Conservation (phyloP, 2,113 vertebrate species). For the Sylvia atricapilla region DNA sequence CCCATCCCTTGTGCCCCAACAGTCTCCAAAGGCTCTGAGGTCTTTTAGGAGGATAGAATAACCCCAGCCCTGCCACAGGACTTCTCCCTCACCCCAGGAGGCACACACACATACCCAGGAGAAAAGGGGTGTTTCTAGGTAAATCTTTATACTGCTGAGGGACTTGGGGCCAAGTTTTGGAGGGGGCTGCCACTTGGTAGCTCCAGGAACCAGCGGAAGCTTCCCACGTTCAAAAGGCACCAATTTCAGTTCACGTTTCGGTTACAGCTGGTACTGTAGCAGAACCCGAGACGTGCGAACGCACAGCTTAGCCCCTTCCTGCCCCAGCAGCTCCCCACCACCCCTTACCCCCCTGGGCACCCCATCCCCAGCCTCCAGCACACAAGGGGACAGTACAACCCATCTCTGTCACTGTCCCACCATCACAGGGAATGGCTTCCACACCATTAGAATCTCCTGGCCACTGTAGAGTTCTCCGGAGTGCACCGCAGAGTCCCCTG, state of each 20-base stretch:
- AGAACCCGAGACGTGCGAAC: background rate
- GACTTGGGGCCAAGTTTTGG: background rate
- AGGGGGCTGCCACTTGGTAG: background rate
- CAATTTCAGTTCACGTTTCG: background rate
- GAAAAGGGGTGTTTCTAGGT: background rate
- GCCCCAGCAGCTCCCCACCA: background rate
- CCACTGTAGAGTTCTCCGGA: accelerated
- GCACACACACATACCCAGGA: background rate
- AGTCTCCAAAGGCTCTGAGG: accelerated
- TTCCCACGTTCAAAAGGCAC: conserved; percentile 57
- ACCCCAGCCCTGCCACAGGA: background rate
- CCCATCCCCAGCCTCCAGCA: background rate
- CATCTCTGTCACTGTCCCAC: background rate
- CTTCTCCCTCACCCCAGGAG: background rate
- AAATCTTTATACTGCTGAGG: conserved; percentile 46
- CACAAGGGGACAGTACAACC: background rate
- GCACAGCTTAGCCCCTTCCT: background rate
- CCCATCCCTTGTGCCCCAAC: background rate
- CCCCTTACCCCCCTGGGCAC: background rate
- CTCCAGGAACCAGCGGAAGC: background rate
- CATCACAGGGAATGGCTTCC: background rate
- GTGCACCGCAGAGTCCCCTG: accelerated
- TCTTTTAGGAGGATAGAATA: background rate
- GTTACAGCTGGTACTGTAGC: background rate
- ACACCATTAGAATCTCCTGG: background rate